These are phyloP conservation scores for Chitala chitala DNA, from an alignment of 2,113 vertebrate genomes.

Conservation along the genomic window DNA sequence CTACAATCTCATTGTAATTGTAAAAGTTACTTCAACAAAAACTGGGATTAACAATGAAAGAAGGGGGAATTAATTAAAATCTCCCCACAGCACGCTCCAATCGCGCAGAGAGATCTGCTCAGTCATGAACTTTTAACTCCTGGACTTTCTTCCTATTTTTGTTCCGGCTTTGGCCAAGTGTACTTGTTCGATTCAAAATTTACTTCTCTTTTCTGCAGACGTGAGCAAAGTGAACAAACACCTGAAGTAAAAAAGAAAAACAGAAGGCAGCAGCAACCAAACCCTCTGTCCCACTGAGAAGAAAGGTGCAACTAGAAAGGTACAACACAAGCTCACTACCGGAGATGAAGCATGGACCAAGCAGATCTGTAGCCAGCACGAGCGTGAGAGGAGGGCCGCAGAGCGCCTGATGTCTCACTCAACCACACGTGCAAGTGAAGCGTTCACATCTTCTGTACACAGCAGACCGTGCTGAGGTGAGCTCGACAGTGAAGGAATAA, in stretches of 20 bases:
- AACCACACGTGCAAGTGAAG: neutral
- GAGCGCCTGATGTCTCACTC: neutral
- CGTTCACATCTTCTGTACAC: no score
- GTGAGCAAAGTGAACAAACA: constrained; percentile 2
- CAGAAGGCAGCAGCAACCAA: neutral
- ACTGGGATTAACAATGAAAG: neutral
- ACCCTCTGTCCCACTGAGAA: neutral
- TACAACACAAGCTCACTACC: no score
- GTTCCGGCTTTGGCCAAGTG: neutral
- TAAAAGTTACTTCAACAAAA: neutral
- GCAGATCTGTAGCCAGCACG: no score
- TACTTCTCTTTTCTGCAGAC: constrained; percentile 5
- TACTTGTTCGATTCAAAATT: neutral
- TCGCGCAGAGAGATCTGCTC: neutral
- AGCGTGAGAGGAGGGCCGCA: no score
- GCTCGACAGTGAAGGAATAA: neutral
- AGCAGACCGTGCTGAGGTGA: neutral
- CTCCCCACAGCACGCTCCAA: neutral
- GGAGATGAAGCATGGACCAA: no score
- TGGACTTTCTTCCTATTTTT: neutral
- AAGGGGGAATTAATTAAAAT: neutral
- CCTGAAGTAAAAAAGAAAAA: neutral
- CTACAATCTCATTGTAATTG: neutral
- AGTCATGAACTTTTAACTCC: neutral
- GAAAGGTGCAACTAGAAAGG: neutral